These are phyloP conservation scores for Aspidiotus destructor DNA, from an alignment of 2,888 invertebrate genomes.

Conservation along the genomic window DNA sequence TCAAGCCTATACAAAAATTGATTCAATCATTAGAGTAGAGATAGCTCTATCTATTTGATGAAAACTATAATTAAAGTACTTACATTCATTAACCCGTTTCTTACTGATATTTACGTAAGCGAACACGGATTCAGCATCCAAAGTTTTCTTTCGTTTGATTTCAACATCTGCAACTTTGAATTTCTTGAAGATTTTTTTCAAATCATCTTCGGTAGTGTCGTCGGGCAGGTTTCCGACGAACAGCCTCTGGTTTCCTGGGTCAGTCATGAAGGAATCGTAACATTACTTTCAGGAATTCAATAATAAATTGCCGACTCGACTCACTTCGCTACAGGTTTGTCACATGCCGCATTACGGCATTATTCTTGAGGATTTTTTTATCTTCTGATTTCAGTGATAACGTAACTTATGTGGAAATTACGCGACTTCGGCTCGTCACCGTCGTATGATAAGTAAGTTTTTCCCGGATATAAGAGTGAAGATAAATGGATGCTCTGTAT, in stretches of 20 bases:
- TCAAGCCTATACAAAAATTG: slow-evolving; percentile 7
- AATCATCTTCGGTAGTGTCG: slow-evolving; percentile 10
- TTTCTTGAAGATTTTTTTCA: slow-evolving; percentile 16
- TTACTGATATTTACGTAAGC: slow-evolving; percentile 20
- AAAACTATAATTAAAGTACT: background rate
- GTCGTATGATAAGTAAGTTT: too few relatives aligned
- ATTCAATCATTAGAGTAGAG: background rate
- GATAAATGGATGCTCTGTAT: too few relatives aligned
- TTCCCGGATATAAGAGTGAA: too few relatives aligned
- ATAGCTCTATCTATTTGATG: background rate
- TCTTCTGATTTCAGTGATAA: too few relatives aligned
- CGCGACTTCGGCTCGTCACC: too few relatives aligned
- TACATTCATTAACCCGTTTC: slow-evolving; percentile 13
- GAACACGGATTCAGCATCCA: slow-evolving; percentile 16
- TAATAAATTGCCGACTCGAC: too few relatives aligned
- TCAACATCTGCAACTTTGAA: slow-evolving; percentile 16
- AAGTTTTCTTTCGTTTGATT: slow-evolving; percentile 21
- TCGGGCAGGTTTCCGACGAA: slow-evolving; percentile 25
- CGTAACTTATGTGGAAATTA: too few relatives aligned
- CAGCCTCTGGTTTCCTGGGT: slow-evolving; percentile 6
- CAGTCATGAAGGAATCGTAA: too few relatives aligned
- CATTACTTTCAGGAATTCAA: too few relatives aligned
- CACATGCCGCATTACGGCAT: too few relatives aligned
- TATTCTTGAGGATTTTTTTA: too few relatives aligned
- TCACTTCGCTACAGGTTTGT: too few relatives aligned